Evolutionary conservation across 2,113 vertebrate species (phyloP).

Genomic region (Gavia stellata): DNA sequence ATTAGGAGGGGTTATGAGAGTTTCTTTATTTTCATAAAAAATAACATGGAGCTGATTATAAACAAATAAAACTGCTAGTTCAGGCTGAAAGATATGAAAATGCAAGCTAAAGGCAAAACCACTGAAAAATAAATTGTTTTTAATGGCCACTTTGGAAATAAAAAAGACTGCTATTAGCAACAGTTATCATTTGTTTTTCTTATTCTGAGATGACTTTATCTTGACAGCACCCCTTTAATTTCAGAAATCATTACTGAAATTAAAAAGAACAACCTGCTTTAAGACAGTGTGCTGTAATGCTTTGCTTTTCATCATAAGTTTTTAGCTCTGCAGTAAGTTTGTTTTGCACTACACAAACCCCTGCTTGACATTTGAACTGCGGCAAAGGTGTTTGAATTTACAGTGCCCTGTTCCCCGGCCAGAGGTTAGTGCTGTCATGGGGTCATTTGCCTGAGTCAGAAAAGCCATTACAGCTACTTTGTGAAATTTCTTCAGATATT

Average conservation of each 20-base stretch:
- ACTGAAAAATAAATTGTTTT: not conserved
- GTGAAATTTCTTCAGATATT: slow-evolving; percentile 7
- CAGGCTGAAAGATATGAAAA: not conserved
- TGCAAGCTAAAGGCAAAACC: not conserved
- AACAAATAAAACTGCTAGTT: not conserved
- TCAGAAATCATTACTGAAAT: slow-evolving; percentile 1
- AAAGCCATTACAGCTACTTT: not conserved
- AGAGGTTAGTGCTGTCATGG: not conserved
- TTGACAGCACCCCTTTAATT: not conserved
- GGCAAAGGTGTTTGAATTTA: not conserved
- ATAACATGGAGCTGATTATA: not conserved
- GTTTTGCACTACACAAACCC: not conserved
- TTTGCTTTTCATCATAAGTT: slow-evolving; percentile 42
- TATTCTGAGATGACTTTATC: not conserved
- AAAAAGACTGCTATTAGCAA: not conserved
- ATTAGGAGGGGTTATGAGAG: not conserved
- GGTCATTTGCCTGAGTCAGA: not conserved
- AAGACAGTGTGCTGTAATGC: not conserved
- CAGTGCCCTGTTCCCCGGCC: not conserved
- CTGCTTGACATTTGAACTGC: slow-evolving; percentile 9
- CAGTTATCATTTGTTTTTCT: not conserved
- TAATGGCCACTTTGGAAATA: not conserved
- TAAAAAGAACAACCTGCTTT: not conserved
- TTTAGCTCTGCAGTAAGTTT: not conserved
- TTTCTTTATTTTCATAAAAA: not conserved